phyloP scores from a whole-genome alignment of 2,888 invertebrate species.

The Lathronympha strigana region DNA sequence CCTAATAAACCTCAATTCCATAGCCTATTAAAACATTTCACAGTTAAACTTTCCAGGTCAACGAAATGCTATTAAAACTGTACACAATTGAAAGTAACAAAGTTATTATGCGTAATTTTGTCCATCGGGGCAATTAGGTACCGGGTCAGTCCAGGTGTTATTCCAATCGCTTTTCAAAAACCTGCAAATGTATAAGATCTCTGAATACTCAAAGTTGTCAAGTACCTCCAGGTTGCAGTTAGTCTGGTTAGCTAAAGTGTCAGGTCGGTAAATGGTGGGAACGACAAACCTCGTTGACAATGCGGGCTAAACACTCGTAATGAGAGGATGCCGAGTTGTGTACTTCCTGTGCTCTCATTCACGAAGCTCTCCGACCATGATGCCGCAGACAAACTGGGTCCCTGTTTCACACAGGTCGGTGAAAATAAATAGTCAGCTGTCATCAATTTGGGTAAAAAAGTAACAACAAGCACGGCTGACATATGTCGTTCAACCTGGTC shows the following conservation, averaged over 20 bases:
- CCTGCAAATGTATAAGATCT: neutral
- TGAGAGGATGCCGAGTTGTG: conserved; percentile 56
- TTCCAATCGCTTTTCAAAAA: neutral
- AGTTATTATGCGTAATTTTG: conserved; percentile 47
- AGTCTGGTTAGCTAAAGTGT: neutral
- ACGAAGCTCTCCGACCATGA: neutral
- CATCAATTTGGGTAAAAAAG: neutral
- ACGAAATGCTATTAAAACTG: conserved; percentile 33
- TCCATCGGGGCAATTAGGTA: conserved; percentile 55
- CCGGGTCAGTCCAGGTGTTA: conserved; percentile 54
- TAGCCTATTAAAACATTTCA: conserved; percentile 22
- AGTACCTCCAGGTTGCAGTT: neutral
- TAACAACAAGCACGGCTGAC: no score
- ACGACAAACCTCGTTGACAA: conserved; percentile 49
- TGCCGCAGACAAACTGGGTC: neutral
- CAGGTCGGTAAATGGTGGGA: neutral
- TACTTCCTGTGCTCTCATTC: conserved; percentile 36
- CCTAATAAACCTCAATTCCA: conserved; percentile 15
- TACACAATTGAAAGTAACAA: conserved; percentile 47
- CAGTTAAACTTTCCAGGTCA: conserved; percentile 35
- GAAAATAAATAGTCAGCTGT: neutral
- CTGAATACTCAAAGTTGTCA: neutral
- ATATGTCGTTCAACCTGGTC: no score
- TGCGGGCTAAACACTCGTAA: conserved; percentile 64
- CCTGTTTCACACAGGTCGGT: neutral